These are phyloP conservation scores for Sarcophaga peregrina DNA, from an alignment of 1,140 invertebrate genomes.

Conservation along the genomic window DNA sequence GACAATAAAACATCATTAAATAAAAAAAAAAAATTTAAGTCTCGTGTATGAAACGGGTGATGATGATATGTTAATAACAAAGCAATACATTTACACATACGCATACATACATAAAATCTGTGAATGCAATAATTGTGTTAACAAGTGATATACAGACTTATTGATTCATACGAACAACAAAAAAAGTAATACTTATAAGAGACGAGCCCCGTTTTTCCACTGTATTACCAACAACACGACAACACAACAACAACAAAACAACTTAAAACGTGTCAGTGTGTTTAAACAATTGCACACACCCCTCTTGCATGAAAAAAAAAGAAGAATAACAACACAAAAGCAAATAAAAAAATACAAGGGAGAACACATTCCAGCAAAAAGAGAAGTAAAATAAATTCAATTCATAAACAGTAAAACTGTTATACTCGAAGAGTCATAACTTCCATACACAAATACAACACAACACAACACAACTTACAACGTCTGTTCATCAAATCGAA, in stretches of 20 bases:
- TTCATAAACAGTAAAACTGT: slow-evolving; percentile 17
- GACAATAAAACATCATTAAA: too few species aligned
- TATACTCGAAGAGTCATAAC: neutral
- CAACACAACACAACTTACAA: too few species aligned
- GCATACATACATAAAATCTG: neutral
- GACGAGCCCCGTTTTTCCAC: slow-evolving; percentile 37
- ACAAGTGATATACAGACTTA: neutral
- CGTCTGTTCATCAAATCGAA: neutral
- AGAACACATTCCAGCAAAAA: slow-evolving; percentile 30
- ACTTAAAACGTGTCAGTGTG: slow-evolving; percentile 2
- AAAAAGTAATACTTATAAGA: neutral
- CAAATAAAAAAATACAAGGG: neutral
- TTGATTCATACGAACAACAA: neutral
- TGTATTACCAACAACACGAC: neutral
- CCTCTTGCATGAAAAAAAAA: neutral
- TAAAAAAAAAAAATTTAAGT: neutral
- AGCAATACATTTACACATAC: neutral
- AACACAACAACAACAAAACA: neutral
- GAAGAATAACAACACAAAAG: neutral
- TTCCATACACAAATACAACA: neutral
- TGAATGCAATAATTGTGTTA: slow-evolving; percentile 29
- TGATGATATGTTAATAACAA: neutral
- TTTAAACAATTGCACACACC: slow-evolving; percentile 28
- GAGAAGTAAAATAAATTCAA: neutral
- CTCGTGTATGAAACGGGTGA: neutral